A percentile compares a stretch with the other conserved stretches of the same genome.
phyloP scores from a whole-genome alignment of 1,140 invertebrate genomes.

The Helicoverpa armigera region DNA sequence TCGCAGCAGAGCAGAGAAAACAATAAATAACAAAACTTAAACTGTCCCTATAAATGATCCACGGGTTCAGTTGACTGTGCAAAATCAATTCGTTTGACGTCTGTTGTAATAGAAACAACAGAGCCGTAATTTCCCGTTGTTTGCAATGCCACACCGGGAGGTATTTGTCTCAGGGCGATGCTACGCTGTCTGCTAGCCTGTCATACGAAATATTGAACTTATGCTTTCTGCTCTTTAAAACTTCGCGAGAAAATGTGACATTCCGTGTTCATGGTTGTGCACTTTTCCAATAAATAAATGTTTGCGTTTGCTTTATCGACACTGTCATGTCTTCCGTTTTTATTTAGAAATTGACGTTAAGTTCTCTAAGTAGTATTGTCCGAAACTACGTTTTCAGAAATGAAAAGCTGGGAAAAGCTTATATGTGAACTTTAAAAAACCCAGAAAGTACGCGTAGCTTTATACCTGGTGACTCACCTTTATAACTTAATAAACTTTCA shows the following conservation, averaged over 20 bases:
- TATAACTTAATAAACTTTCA: constrained; percentile 73
- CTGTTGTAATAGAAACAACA: constrained; percentile 54
- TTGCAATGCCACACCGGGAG: constrained; percentile 13
- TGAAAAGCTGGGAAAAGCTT: too few species aligned
- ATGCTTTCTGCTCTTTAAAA: background rate
- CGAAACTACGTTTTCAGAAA: too few species aligned
- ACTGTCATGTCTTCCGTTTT: too few species aligned
- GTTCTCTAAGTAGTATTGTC: too few species aligned
- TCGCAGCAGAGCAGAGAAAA: background rate
- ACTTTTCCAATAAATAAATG: background rate
- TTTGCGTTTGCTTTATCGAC: too few species aligned
- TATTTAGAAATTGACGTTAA: too few species aligned
- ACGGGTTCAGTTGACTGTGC: constrained; percentile 25
- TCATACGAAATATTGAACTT: constrained; percentile 22
- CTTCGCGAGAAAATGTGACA: background rate
- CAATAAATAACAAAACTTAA: constrained; percentile 21
- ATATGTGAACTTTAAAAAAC: background rate
- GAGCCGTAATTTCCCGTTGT: constrained; percentile 53
- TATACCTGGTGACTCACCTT: constrained; percentile 41
- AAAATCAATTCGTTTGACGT: constrained; percentile 55
- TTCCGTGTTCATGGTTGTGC: background rate
- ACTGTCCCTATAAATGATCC: constrained; percentile 24
- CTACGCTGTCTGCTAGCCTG: background rate
- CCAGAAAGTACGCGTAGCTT: constrained; percentile 2
- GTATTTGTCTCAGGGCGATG: constrained; percentile 1